A percentile compares a stretch with the other conserved stretches of the same genome.
Conservation (phyloP, 1,140 invertebrate species). For the Apis mellifera region Amel_HAv3.1 CM009934.2:2227501-2228000, state of each 20-base stretch:
- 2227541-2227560: too few species aligned
- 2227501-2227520: too few species aligned
- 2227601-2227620: too few species aligned
- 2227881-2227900: constrained; percentile 1
- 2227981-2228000: not conserved
- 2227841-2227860: not conserved
- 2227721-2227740: not conserved
- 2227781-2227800: not conserved
- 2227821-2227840: not conserved
- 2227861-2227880: not conserved
- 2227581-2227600: too few species aligned
- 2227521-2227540: too few species aligned
- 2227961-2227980: constrained; percentile 17
- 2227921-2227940: constrained; percentile 1
- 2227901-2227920: constrained; percentile 20
- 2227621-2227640: too few species aligned
- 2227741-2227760: not conserved
- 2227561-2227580: too few species aligned
- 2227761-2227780: not conserved
- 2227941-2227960: constrained; percentile 31
- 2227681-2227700: not conserved
- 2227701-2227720: not conserved
- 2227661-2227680: not conserved
- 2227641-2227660: too few species aligned
- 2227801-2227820: not conserved